These are phyloP conservation scores for Alligator mississippiensis DNA, from an alignment of 2,113 vertebrate genomes.

Conservation along the genomic window DNA sequence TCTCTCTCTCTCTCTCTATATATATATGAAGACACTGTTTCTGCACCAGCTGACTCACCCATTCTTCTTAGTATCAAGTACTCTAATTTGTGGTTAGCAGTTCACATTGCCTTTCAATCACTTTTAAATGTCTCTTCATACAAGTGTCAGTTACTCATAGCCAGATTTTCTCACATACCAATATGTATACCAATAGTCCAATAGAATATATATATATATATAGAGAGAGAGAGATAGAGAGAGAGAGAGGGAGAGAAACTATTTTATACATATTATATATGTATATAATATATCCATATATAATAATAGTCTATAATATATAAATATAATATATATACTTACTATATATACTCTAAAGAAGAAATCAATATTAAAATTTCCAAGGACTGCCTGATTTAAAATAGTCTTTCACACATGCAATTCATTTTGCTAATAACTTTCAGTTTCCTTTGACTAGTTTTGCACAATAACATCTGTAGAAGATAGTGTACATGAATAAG, in stretches of 20 bases:
- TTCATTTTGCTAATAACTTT: not conserved
- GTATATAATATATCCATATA: too few relatives aligned
- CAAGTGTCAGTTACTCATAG: slow-evolving; percentile 22
- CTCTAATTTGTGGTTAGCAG: slow-evolving; percentile 73
- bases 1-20: too few relatives aligned
- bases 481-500: not conserved
- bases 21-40: not conserved
- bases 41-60: slow-evolving; percentile 57
- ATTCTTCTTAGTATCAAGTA: slow-evolving; percentile 67
- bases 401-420: not conserved
- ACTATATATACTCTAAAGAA: not conserved
- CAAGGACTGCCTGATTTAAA: not conserved
- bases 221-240: too few relatives aligned
- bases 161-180: slow-evolving; percentile 25
- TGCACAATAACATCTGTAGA: not conserved
- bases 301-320: too few relatives aligned
- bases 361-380: not conserved
- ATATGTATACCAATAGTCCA: not conserved
- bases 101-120: slow-evolving; percentile 60
- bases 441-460: not conserved
- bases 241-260: too few relatives aligned
- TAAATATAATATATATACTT: too few relatives aligned
- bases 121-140: slow-evolving; percentile 41
- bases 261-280: too few relatives aligned
- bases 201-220: too few relatives aligned